Evolutionary conservation across 1,140 invertebrate species (phyloP).

Genomic region (Thaumatotibia leucotreta): DNA sequence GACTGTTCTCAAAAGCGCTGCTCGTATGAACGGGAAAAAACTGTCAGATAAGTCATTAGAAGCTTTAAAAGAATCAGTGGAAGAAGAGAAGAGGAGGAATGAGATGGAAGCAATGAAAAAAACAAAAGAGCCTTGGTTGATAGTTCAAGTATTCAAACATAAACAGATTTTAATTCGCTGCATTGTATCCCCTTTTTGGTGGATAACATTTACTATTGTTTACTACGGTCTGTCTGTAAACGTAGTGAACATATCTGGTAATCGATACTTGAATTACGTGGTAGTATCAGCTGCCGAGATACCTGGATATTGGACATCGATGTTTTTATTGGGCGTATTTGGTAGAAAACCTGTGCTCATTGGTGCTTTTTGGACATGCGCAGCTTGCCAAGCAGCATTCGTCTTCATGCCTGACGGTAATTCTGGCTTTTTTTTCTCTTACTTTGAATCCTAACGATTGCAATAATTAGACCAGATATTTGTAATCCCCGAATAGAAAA

Average conservation of each 20-base stretch:
- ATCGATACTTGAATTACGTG: constrained; percentile 80
- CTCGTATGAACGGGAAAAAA: constrained; percentile 78
- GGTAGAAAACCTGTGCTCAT: constrained; percentile 67
- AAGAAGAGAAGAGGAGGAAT: constrained; percentile 5
- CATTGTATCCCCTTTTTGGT: constrained; percentile 79
- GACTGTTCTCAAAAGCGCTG: constrained; percentile 75
- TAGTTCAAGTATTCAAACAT: constrained; percentile 72
- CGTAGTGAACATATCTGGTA: constrained; percentile 81
- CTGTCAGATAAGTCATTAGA: constrained; percentile 69
- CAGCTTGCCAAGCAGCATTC: constrained; percentile 19
- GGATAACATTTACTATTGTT: constrained; percentile 81
- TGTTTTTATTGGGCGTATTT: constrained; percentile 76
- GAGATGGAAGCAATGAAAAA: neutral
- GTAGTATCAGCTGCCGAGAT: constrained; percentile 80
- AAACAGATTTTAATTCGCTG: constrained; percentile 77
- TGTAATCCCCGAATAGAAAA: too few species aligned
- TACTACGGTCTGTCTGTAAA: constrained; percentile 88
- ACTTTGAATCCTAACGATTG: neutral
- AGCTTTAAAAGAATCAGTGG: constrained; percentile 19
- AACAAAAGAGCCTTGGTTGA: constrained; percentile 40
- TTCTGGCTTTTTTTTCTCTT: neutral
- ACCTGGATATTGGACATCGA: constrained; percentile 80
- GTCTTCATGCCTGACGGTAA: constrained; percentile 16
- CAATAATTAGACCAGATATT: too few species aligned
- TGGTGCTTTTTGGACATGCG: constrained; percentile 20